Base-by-base conservation (phyloP, 1,140 invertebrate species). In the Agrilus planipennis region DNA sequence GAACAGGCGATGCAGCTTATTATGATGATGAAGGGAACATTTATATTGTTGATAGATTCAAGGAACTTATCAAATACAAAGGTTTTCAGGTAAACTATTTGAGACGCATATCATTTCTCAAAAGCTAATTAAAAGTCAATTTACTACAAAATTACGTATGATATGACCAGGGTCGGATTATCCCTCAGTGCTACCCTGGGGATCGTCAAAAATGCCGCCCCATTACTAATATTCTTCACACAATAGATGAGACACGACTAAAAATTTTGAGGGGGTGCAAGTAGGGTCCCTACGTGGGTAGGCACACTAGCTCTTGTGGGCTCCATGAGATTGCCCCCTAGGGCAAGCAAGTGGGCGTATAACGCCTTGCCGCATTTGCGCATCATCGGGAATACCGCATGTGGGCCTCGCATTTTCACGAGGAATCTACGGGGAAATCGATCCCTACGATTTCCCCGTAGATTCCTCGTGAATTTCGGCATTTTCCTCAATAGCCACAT, bases 21-120 rank as follows among this genome's bases (percentile, higher is more conserved):
- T 75, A 71, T 37, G 75, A 86, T 51, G 62, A 81, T 2, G 63
- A 74, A 2, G 69, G 65, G 1, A 61, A 65, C 30, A 68, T 87
- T 34, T 83, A 65, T 43, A 75, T 90, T 42, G 73, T 77, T 1
- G 87, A 89, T 49, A 64, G 86, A 44, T 49, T 87, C 3, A 90
- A 90, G 49, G 86, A 89, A 54, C 67, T 89, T 4, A 89, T 89
- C 40, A 90, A 90, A 69, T 84, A 86, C 31, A 82, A 80, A 59
- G 81, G 75, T 27, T 76, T 75, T 49, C 83, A 86, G 68, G 77
- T 77, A 41, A n/a, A 12, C 15, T 29, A 7, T 25, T 25, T 25
- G 5, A 58, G 56, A 45, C 42, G n/a, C 22, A 25, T 25, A 25
- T 11, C 5, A 11, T 11, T 6, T 6, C n/a, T 5, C n/a, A 25